phyloP scores from a whole-genome alignment of 2,797 vertebrate species.

The Cirrhinus molitorella region DNA sequence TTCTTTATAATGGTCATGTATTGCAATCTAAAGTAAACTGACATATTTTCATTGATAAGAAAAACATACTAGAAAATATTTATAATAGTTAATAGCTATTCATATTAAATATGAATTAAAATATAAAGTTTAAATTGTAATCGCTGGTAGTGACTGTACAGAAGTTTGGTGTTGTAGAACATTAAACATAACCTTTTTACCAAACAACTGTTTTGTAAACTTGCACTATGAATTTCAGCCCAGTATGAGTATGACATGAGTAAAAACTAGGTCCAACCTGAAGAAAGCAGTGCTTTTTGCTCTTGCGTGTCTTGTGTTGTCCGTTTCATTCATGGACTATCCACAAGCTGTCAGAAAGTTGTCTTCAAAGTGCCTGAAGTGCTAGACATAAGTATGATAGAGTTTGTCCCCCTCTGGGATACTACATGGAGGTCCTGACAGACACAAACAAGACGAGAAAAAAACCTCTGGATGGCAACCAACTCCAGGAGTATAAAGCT shows the following conservation, averaged over 20 bases:
- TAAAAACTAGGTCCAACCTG: neutral
- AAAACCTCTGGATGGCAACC: slow-evolving; percentile 42
- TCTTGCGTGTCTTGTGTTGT: neutral
- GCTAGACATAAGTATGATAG: slow-evolving; percentile 41
- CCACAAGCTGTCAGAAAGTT: slow-evolving; percentile 8
- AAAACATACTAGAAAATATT: neutral
- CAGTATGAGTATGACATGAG: neutral
- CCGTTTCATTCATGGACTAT: neutral
- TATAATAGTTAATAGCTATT: neutral
- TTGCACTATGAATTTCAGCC: neutral
- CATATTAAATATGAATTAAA: neutral
- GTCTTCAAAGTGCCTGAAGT: slow-evolving; percentile 33
- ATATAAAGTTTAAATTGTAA: neutral
- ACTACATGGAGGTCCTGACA: slow-evolving; percentile 49
- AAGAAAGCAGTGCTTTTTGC: neutral
- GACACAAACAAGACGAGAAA: slow-evolving; percentile 56
- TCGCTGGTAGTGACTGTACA: neutral
- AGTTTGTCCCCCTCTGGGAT: slow-evolving; percentile 14
- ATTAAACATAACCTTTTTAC: neutral
- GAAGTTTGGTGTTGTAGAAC: neutral
- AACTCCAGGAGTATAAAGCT: slow-evolving; percentile 53
- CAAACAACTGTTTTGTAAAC: neutral
- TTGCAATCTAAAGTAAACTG: neutral
- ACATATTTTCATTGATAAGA: neutral
- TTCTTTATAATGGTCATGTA: too few species aligned